These are phyloP conservation scores for Oncorhynchus kisutch DNA, from an alignment of 2,113 vertebrate species.

Conservation along the genomic window DNA sequence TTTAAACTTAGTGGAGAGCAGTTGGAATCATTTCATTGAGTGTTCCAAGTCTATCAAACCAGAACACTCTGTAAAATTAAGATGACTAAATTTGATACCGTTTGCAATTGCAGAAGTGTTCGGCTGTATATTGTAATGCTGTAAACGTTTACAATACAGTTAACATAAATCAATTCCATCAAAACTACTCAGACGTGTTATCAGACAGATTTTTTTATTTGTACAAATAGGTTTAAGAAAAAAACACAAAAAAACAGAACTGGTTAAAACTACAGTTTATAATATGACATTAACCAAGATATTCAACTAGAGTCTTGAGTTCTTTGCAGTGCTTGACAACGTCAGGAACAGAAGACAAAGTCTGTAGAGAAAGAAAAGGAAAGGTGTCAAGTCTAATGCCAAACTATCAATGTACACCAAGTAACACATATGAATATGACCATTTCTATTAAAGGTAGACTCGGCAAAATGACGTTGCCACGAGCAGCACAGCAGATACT, in stretches of 20 bases:
- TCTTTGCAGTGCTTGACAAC: slow-evolving; percentile 59
- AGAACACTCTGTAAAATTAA: too few species aligned
- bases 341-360: slow-evolving; percentile 65
- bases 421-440: neutral
- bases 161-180: too few species aligned
- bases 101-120: too few species aligned
- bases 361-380: slow-evolving; percentile 46
- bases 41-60: neutral
- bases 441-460: neutral
- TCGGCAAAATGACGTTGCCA: too few species aligned
- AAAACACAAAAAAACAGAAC: slow-evolving; percentile 23
- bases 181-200: too few species aligned
- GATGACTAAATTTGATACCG: too few species aligned
- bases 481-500: too few species aligned
- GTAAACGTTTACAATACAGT: too few species aligned
- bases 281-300: slow-evolving; percentile 55
- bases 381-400: neutral
- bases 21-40: too few species aligned
- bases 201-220: too few species aligned
- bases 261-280: neutral
- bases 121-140: too few species aligned
- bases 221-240: neutral
- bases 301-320: slow-evolving; percentile 65
- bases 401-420: neutral
- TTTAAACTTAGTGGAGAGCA: too few species aligned